Conservation (phyloP, 2,797 vertebrate species). For the Triplophysa bombifrons region DNA sequence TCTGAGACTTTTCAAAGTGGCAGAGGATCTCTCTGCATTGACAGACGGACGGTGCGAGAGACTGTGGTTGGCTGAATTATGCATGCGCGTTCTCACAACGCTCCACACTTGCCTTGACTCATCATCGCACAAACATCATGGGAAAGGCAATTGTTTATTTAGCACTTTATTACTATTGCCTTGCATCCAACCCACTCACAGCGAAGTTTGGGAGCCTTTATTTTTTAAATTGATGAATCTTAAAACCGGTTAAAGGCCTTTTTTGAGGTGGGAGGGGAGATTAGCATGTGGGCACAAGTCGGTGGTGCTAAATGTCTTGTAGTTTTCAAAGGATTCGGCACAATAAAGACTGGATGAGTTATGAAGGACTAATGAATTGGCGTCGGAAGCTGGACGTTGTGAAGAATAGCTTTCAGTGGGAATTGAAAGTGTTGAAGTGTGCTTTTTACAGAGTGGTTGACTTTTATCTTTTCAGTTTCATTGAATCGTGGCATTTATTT, state of each 20-base stretch:
- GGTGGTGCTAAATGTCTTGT: slow-evolving; percentile 7
- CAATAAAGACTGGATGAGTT: slow-evolving; percentile 13
- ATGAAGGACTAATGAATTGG: slow-evolving; percentile 35
- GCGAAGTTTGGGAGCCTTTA: slow-evolving; percentile 53
- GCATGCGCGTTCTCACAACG: slow-evolving; percentile 60
- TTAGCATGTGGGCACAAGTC: slow-evolving; percentile 38
- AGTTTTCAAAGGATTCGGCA: slow-evolving; percentile 31
- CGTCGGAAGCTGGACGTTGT: slow-evolving; percentile 13
- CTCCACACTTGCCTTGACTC: slow-evolving; percentile 73
- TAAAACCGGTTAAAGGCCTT: slow-evolving; percentile 22
- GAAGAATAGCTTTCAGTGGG: slow-evolving; percentile 24
- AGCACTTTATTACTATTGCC: slow-evolving; percentile 70
- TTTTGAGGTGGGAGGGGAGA: slow-evolving; percentile 10
- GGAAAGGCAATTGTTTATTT: slow-evolving; percentile 74
- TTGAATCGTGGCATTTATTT: slow-evolving; percentile 13
- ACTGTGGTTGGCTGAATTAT: slow-evolving; percentile 72
- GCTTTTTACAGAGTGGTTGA: slow-evolving; percentile 13
- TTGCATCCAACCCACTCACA: slow-evolving; percentile 54
- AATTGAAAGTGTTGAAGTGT: slow-evolving; percentile 7
- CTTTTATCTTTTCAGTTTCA: slow-evolving; percentile 16
- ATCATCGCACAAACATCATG: slow-evolving; percentile 72
- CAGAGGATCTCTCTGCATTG: slow-evolving; percentile 61
- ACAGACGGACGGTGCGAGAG: slow-evolving; percentile 71
- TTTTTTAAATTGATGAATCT: slow-evolving; percentile 17
- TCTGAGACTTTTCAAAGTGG: slow-evolving; percentile 40